Evolutionary conservation across 2,888 invertebrate species (phyloP).

Genomic region (Corbicula japonica): DNA sequence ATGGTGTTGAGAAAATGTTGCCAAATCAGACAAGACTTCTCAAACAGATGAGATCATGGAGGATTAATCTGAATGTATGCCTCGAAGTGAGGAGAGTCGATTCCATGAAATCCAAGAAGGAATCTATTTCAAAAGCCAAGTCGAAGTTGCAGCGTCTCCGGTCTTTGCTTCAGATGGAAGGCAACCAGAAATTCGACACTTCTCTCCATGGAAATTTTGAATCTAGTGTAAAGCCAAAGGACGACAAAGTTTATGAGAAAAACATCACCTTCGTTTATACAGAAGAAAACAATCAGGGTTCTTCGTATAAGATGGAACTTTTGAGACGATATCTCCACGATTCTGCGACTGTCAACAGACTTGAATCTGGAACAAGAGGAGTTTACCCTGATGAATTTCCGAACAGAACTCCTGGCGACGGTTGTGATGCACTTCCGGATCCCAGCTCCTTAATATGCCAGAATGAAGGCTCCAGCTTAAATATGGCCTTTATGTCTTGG

Average conservation of each 20-base stretch:
- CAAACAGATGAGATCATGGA: slow-evolving; percentile 34
- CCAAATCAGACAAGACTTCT: slow-evolving; percentile 19
- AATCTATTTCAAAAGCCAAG: slow-evolving; percentile 20
- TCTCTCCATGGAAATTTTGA: too few species aligned
- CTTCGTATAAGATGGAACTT: too few species aligned
- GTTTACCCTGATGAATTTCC: too few species aligned
- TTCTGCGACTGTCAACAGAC: not conserved
- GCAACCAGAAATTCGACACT: too few species aligned
- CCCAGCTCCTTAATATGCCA: not conserved
- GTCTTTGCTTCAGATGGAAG: too few species aligned
- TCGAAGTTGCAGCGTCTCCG: slow-evolving; percentile 21
- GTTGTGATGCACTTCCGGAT: slow-evolving; percentile 5
- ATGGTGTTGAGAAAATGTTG: slow-evolving; percentile 19
- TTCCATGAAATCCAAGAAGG: slow-evolving; percentile 36
- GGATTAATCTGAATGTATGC: not conserved
- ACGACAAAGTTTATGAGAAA: too few species aligned
- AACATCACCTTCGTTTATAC: too few species aligned
- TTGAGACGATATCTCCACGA: not conserved
- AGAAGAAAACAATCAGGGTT: too few species aligned
- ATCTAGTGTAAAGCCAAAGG: too few species aligned
- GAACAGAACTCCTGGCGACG: slow-evolving; percentile 21
- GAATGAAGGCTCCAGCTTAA: not conserved
- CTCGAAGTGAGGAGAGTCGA: slow-evolving; percentile 7
- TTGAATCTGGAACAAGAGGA: too few species aligned
- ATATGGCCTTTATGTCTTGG: slow-evolving; percentile 10